Evolutionary conservation across 2,797 vertebrate genomes (phyloP).

Genomic region (Pterois miles): DNA sequence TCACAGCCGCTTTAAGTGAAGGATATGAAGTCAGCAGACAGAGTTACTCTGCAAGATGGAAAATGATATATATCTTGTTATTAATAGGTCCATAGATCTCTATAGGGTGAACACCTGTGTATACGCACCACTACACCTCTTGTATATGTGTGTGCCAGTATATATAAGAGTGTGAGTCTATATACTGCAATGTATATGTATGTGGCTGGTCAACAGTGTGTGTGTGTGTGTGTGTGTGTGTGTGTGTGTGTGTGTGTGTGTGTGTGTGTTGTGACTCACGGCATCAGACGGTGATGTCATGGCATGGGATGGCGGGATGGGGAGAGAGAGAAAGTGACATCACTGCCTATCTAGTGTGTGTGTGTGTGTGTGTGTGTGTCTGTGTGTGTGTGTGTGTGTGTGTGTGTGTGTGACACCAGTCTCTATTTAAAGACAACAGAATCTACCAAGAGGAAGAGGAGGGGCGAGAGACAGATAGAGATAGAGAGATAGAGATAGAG

Average conservation of each 20-base stretch:
- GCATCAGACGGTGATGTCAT: conserved; percentile 51
- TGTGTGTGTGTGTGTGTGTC: not conserved
- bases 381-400: conserved; percentile 25
- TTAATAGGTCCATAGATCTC: not conserved
- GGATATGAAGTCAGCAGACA: not conserved
- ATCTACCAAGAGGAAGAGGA: not conserved
- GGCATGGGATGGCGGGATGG: not conserved
- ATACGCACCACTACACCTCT: not conserved
- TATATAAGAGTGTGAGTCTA: not conserved
- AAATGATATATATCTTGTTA: not conserved
- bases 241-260: not conserved
- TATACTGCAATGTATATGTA: not conserved
- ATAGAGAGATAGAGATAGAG: not conserved
- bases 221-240: not conserved
- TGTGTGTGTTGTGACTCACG: not conserved
- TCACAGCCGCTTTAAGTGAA: not conserved
- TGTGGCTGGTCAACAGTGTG: not conserved
- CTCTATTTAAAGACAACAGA: conserved; percentile 47
- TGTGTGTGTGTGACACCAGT: conserved; percentile 15
- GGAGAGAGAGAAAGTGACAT: conserved; percentile 1
- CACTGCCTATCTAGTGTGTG: not conserved
- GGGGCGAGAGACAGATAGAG: not conserved
- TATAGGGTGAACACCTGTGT: not conserved
- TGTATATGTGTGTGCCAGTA: not conserved
- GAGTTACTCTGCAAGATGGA: not conserved